Conservation (phyloP, 2,888 invertebrate genomes). For the Apamea monoglypha region DNA sequence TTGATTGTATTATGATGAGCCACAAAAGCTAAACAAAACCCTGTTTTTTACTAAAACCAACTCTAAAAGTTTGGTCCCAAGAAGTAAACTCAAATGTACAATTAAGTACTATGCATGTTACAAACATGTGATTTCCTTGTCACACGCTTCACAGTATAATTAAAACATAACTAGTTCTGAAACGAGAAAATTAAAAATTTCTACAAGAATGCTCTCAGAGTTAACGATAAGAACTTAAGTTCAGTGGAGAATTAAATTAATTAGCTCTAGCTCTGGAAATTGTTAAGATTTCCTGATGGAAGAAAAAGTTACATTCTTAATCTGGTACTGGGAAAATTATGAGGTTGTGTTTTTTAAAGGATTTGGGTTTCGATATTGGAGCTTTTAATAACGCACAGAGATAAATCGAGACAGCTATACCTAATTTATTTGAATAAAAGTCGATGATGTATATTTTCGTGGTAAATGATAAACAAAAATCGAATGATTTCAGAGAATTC, state of each 20-base stretch:
- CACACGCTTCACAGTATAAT: constrained; percentile 23
- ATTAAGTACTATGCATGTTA: not conserved
- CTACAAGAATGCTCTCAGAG: constrained; percentile 24
- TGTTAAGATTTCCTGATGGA: constrained; percentile 31
- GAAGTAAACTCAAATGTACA: too few species aligned
- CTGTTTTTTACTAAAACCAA: too few species aligned
- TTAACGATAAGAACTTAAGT: constrained; percentile 47
- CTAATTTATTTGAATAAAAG: not conserved
- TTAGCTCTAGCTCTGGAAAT: constrained; percentile 42
- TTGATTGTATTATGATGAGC: not conserved
- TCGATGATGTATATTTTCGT: not conserved
- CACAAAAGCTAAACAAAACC: too few species aligned
- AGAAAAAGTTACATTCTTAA: constrained; percentile 16
- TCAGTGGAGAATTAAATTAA: constrained; percentile 49
- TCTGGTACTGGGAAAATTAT: constrained; percentile 1
- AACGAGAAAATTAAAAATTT: constrained; percentile 55
- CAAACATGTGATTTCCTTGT: not conserved
- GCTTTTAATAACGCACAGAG: not conserved
- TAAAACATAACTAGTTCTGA: constrained; percentile 42
- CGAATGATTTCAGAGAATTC: not conserved
- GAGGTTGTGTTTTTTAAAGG: too few species aligned
- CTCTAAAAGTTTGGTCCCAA: too few species aligned
- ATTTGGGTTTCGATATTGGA: not conserved
- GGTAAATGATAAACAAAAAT: not conserved
- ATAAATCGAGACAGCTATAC: too few species aligned